These are phyloP conservation scores for Torymus aiolomorphi DNA, from an alignment of 2,888 invertebrate species.

Conservation along the genomic window DNA sequence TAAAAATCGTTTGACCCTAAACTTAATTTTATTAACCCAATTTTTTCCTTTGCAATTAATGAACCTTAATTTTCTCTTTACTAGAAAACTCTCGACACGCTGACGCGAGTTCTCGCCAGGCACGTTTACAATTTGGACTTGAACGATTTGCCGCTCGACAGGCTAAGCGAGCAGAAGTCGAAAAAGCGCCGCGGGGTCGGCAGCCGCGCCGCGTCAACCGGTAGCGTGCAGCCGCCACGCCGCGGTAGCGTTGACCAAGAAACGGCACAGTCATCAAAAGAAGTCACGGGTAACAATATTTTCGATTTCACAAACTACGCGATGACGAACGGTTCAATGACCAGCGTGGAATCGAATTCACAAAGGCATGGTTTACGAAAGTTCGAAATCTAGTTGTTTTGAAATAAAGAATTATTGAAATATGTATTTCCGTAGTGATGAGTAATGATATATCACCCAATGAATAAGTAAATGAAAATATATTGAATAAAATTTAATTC, in stretches of 20 bases:
- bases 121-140: conserved; percentile 97
- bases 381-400: too few relatives aligned
- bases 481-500: too few relatives aligned
- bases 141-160: conserved; percentile 88
- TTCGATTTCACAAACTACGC: background rate
- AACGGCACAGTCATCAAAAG: conserved; percentile 67
- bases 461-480: too few relatives aligned
- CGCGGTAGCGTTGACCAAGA: conserved; percentile 72
- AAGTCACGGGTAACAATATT: conserved; percentile 68
- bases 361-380: too few relatives aligned
- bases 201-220: conserved; percentile 72
- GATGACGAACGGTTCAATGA: too few relatives aligned
- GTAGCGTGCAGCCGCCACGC: conserved; percentile 73
- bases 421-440: too few relatives aligned
- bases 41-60: background rate
- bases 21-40: too few relatives aligned
- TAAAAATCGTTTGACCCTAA: background rate
- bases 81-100: conserved; percentile 96
- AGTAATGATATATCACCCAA: too few relatives aligned
- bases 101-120: conserved; percentile 94
- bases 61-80: conserved; percentile 40
- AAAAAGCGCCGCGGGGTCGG: conserved; percentile 80
- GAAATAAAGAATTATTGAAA: too few relatives aligned
- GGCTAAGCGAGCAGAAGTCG: conserved; percentile 86
- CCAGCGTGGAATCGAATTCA: too few relatives aligned